Base-by-base conservation (phyloP, 2,888 invertebrate species). In the Epirrita christyi region DNA sequence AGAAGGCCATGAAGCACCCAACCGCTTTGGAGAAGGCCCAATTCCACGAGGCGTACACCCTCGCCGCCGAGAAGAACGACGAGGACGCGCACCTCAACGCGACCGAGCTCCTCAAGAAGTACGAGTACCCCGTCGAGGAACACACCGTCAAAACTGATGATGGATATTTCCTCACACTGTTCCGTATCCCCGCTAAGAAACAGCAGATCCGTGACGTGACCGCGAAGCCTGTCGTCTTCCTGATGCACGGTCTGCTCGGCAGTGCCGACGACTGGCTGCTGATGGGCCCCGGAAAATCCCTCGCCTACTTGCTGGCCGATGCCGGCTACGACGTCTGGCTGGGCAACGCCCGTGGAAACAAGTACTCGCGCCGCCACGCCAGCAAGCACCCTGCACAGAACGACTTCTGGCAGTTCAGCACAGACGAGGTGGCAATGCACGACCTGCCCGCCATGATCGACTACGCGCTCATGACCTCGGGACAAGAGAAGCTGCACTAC, bases 201-300 rank as follows among this genome's bases (percentile, higher is more conserved):
- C 68, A 72, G 41, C 67, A 67, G 36, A 58, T 70, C 11, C 66
- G 65, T n/a, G 76, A 78, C 48, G 71, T 71, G 29, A 70, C 67
- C 52, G 74, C 75, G 41, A 79, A 74, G 50, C 92, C 91, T 6
- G 91, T 89, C 1, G 93, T 93, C 0, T 85, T 94, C 58, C 67
- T 95, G 37, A 88, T 94, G 84, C 94, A 94, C 75, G 95, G 96
- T 5, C 78, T 96, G 2, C 77, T 95, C n/a, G 94, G 94, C 42
- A 94, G 94, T 64, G 93, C 95, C 0, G 93, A 94, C 28, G 93
- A 94, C 76, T 97, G 94, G 94, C 85, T 96, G 3, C 83, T 95
- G 61, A 93, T 94, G 78, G 94, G 94, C 11, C 94, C 94, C 0
- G 83, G 92, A 55, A 93, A 93, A 59, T 85, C 89, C 0, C 85